Evolutionary conservation across 2,888 invertebrate genomes (phyloP).

Genomic region (Protophormia terraenovae): DNA sequence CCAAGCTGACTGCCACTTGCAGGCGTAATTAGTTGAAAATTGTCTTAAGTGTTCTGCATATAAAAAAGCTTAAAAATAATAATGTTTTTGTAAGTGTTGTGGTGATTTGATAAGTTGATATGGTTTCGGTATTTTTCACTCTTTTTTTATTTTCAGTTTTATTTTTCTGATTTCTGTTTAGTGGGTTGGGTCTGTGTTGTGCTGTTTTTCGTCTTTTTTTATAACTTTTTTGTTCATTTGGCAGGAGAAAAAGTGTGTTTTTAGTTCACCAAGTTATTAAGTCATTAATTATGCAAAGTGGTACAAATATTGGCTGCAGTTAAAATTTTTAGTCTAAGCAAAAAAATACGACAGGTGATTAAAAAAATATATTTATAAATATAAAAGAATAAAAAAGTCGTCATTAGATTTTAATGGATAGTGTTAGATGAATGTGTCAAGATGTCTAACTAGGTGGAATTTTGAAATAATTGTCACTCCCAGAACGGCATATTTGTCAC

Average conservation of each 20-base stretch:
- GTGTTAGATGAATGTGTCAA: constrained; percentile 50
- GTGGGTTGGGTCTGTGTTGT: constrained; percentile 60
- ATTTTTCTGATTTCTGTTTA: constrained; percentile 34
- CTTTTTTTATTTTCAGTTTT: constrained; percentile 8
- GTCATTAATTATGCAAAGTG: constrained; percentile 68
- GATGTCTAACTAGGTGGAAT: constrained; percentile 40
- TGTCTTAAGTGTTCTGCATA: constrained; percentile 66
- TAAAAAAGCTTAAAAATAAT: constrained; percentile 57
- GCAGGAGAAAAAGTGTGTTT: constrained; percentile 65
- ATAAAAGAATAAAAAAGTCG: constrained; percentile 30
- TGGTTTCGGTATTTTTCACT: constrained; percentile 60
- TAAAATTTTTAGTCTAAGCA: not conserved
- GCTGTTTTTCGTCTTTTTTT: constrained; percentile 25
- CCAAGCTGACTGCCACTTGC: constrained; percentile 64
- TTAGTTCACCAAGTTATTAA: constrained; percentile 69
- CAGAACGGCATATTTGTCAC: constrained; percentile 36
- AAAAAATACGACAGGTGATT: constrained; percentile 66
- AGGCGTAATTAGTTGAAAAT: constrained; percentile 68
- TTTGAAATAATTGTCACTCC: constrained; percentile 56
- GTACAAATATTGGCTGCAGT: constrained; percentile 60
- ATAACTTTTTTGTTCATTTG: constrained; percentile 29
- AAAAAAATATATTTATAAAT: constrained; percentile 38
- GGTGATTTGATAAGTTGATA: constrained; percentile 68
- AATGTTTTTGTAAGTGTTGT: constrained; percentile 66
- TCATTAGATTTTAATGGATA: constrained; percentile 61